Evolutionary conservation across 2,797 vertebrate genomes (phyloP).

Genomic region (Tenualosa ilisha): DNA sequence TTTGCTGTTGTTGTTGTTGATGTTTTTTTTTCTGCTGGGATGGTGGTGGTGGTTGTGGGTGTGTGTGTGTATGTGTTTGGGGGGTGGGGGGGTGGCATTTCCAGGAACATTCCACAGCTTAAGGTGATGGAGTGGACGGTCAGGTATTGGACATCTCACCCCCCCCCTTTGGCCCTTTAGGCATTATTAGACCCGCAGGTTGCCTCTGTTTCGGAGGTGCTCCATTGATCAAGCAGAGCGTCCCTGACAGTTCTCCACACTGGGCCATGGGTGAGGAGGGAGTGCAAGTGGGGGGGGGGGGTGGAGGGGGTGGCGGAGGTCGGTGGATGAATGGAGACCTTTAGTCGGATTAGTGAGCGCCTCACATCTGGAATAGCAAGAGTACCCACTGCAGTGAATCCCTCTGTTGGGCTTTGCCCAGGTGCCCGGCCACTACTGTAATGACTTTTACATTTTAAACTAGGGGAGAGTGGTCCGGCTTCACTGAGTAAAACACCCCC

Average conservation of each 20-base stretch:
- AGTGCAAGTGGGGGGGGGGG: not conserved
- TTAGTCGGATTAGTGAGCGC: constrained; percentile 4
- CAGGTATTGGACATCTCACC: not conserved
- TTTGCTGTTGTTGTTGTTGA: not conserved
- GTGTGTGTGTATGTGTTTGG: not conserved
- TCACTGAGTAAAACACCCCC: not conserved
- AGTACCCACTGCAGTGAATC: not conserved
- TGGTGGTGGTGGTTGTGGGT: not conserved
- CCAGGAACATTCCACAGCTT: constrained; percentile 2
- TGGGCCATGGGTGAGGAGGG: not conserved
- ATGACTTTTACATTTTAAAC: not conserved
- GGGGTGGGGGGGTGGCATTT: not conserved
- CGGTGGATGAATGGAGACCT: not conserved
- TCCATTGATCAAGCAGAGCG: constrained; percentile 3
- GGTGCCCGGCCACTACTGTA: not conserved
- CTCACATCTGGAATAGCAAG: constrained; percentile 18
- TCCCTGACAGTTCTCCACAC: not conserved
- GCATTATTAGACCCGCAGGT: not conserved
- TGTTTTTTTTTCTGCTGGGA: no score
- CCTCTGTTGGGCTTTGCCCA: not conserved
- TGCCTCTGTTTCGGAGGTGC: not conserved
- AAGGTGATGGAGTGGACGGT: not conserved
- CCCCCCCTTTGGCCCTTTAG: not conserved
- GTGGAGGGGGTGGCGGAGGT: not conserved
- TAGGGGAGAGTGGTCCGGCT: not conserved